Base-by-base conservation (phyloP, 2,888 invertebrate species). In the Zygogramma bicolorata region DNA sequence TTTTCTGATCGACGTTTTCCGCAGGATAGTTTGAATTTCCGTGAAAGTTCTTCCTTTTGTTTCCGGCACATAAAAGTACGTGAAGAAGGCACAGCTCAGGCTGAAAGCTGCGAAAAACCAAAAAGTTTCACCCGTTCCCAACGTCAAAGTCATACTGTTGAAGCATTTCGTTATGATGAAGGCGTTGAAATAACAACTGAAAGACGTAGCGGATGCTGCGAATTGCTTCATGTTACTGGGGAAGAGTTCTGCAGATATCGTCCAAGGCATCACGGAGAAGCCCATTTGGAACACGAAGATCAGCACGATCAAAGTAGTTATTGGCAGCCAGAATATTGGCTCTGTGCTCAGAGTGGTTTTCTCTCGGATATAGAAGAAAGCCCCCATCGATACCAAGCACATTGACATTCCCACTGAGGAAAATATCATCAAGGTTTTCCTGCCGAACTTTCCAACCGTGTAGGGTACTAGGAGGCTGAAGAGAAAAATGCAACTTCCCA, bases 31-130 rank as follows among this genome's bases (percentile, higher is more conserved):
- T 86, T 94, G 94, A 74, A 97, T 97, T 87, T 97, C 92, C 81
- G 93, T 91, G 79, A 97, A 90, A 79, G 93, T 93, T 88, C 94
- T 93, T 25, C 96, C 96, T 87, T 95, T 96, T 0, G 97, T 97
- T 88, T 97, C 97, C 3, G 96, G 96, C n/a, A 97, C 90, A 63
- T 95, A 90, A 46, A 93, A 82, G 78, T 93, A 89, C 0, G 93
- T 91, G 87, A 96, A 97, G 84, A 93, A 88, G 84, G 93, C 92
- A 0, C 92, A 88, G 0, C 89, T 18, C 0, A 89, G 79, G 42
- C 75, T 76, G 81, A 88, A 90, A 0, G 84, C 85, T 3, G 90
- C 91, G 83, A 94, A 95, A 29, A 94, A 85, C 90, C 93, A 93
- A 87, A 94, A 95, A 0, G 92, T 91, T 0, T 88, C 89, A 78